These are phyloP conservation scores for Oenanthe melanoleuca DNA, from an alignment of 2,113 vertebrate genomes.

Conservation along the genomic window DNA sequence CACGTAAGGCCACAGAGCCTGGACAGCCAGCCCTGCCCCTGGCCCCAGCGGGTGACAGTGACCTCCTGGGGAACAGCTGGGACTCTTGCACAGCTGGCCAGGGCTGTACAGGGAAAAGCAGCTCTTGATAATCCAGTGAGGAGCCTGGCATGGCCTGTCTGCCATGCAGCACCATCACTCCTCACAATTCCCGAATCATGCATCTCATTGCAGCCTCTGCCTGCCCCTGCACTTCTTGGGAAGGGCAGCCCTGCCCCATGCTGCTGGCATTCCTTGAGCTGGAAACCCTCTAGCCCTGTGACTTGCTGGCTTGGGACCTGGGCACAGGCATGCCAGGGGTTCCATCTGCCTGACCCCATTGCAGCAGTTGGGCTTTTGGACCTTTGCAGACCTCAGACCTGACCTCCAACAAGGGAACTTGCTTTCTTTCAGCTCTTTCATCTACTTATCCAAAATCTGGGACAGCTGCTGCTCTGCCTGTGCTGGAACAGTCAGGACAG, in stretches of 20 bases:
- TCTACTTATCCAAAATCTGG: not conserved
- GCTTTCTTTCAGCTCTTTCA: not conserved
- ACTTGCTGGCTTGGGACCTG: not conserved
- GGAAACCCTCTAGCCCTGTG: not conserved
- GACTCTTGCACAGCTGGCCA: not conserved
- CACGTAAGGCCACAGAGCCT: not conserved
- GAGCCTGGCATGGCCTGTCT: not conserved
- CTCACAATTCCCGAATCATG: not conserved
- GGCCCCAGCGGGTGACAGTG: not conserved
- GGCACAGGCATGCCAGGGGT: not conserved
- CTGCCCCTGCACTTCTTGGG: not conserved
- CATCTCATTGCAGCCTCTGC: not conserved
- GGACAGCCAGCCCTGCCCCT: not conserved
- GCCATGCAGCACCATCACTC: not conserved
- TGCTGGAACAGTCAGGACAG: not conserved
- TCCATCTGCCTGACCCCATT: accelerated
- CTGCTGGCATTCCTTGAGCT: not conserved
- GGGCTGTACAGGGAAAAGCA: accelerated
- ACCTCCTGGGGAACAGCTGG: not conserved
- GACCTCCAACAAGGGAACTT: not conserved
- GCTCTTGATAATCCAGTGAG: not conserved
- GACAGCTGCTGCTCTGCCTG: not conserved
- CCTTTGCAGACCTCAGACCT: not conserved
- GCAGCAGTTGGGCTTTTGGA: not conserved
- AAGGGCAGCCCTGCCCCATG: accelerated